Evolutionary conservation across 2,888 invertebrate species (phyloP), one percentile per base, ranked within the genome.

Genomic region (Chloromyia formosa): DNA sequence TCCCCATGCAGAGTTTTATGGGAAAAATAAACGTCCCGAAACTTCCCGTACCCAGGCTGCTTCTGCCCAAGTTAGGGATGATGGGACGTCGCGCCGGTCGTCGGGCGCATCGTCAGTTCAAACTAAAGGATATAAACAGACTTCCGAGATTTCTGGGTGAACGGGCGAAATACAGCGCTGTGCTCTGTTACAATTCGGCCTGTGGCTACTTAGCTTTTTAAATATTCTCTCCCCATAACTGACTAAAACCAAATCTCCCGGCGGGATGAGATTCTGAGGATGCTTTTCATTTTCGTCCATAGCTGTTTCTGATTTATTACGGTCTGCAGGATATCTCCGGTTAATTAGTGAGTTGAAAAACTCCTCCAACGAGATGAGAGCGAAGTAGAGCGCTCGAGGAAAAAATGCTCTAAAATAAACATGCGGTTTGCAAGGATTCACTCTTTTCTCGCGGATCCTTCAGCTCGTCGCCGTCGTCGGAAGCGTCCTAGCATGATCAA

Each of bases 271-370:
- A 35, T 35, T n/a, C n/a, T n/a, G n/a, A n/a, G n/a, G n/a, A n/a
- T 1, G 23, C 42, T 62, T 62, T 62, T 40, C 62, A 62, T 62
- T 40, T 62, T 60, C 40, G 27, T 62, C 40, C 9, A n/a, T 7
- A 5, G 62, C 16, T 49, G 35, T 40, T 62, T 62, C 53, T 69
- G 68, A 69, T 69, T 69, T 54, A 53, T 69, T 27, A 69, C 54
- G 68, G 68, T 69, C 68, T 27, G 53, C 53, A 27, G 45, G 27
- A 18, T 35, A 16, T 64, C 40, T 18, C 42, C 18, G 53, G 68
- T 69, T 69, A 69, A 69, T 69, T 69, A 69, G 53, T 53, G 68
- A 69, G 53, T 54, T 69, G 68, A n/a, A 69, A 54, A 53, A 69
- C 53, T 69, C 27, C 53, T 40, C 42, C 16, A 62, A 62, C 23